Conservation (phyloP, 1,140 invertebrate genomes). For the Doryteuthis pealeii region DNA sequence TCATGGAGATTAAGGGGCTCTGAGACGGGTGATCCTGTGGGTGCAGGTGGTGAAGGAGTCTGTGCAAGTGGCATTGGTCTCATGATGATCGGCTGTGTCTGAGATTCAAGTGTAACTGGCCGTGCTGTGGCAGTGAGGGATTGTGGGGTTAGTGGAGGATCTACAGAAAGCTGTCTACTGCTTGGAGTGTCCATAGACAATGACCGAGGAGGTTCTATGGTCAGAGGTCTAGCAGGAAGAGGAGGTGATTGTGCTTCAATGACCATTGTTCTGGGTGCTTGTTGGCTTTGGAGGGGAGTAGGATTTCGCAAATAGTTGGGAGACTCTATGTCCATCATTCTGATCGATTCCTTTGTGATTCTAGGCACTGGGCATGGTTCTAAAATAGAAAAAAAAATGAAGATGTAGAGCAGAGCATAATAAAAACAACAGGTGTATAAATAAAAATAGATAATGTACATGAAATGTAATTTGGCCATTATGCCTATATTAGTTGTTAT, state of each 20-base stretch:
- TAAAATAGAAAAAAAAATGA: constrained; percentile 3
- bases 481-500: too few species aligned
- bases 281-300: constrained; percentile 10
- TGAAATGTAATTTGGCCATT: too few species aligned
- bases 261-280: constrained; percentile 9
- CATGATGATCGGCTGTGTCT: constrained; percentile 5
- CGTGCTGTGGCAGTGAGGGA: neutral
- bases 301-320: constrained; percentile 11
- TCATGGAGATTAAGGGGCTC: constrained; percentile 3
- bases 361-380: constrained; percentile 14
- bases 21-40: neutral
- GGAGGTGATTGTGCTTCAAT: constrained; percentile 7
- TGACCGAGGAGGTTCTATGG: constrained; percentile 5
- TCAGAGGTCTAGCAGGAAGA: neutral
- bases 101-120: constrained; percentile 9
- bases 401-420: neutral
- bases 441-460: too few species aligned
- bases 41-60: neutral
- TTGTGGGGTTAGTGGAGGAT: constrained; percentile 5
- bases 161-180: neutral
- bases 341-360: constrained; percentile 7
- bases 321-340: constrained; percentile 16
- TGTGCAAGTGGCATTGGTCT: constrained; percentile 10
- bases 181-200: neutral
- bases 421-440: too few species aligned